Conservation (phyloP, 1,140 invertebrate species). For the Triops cancriformis region DNA sequence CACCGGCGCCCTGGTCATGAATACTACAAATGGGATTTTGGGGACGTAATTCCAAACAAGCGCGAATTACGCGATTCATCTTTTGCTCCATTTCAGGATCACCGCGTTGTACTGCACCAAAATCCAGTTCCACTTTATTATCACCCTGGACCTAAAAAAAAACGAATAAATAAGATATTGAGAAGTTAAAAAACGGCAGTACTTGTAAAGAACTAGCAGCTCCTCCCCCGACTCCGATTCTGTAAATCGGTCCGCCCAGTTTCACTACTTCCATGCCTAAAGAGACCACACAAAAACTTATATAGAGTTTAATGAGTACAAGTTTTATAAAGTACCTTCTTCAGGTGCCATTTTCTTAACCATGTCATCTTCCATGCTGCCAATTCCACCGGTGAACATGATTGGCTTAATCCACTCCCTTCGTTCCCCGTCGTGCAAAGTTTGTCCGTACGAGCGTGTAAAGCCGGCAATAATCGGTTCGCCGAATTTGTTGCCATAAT, state of each 20-base stretch:
- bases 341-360: constrained; percentile 60
- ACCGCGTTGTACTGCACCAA: constrained; percentile 91
- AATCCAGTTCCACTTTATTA: constrained; percentile 78
- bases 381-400: constrained; percentile 96
- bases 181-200: constrained; percentile 22
- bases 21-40: constrained; percentile 88
- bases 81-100: constrained; percentile 99
- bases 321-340: constrained; percentile 46
- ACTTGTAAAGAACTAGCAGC: constrained; percentile 91
- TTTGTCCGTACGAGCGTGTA: constrained; percentile 77
- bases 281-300: constrained; percentile 20
- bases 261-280: constrained; percentile 79
- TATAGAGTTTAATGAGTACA: not conserved
- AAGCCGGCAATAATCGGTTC: constrained; percentile 90
- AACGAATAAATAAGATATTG: not conserved
- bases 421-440: constrained; percentile 53
- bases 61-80: constrained; percentile 83
- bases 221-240: constrained; percentile 95
- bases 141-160: constrained; percentile 64
- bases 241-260: constrained; percentile 90
- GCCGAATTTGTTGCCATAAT: constrained; percentile 99
- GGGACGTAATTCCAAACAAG: constrained; percentile 71
- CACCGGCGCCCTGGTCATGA: constrained; percentile 93
- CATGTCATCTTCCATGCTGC: constrained; percentile 73
- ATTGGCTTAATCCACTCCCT: constrained; percentile 96